Evolutionary conservation across 2,797 vertebrate species (phyloP), one percentile per base, ranked within the genome.

Genomic region (Phoebastria nigripes): DNA sequence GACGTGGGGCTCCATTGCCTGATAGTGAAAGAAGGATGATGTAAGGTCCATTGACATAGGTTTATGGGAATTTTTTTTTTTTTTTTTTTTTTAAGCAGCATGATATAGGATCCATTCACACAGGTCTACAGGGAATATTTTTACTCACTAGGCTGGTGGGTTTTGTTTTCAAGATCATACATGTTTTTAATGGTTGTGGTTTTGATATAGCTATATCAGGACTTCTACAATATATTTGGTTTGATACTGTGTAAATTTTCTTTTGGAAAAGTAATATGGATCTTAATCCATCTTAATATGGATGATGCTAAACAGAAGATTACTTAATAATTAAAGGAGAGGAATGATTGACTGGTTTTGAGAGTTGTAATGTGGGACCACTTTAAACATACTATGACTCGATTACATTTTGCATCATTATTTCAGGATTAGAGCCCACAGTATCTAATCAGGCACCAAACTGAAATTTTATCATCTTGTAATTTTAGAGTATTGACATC

Each of bases 1-100:
- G 63, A 19, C 0, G 0, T 28, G 33, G 22, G 22, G 15, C 26
- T 72, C 46, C 20, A 1, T 9, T 84, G 42, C 35, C 29, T 51
- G 12, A 8, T 26, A 7, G 46, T n/a, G 24, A 72, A 37, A 46
- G 67, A 24, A 79, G 42, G 21, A 5, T 21, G 59, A 28, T 19
- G 2, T 1, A 15, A 51, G 21, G 24, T 17, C 28, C 15, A 10
- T 31, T 13, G 25, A 11, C 19, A 6, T 1, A 29, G 14, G 15
- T 19, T 67, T 46, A 33, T 62, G 37, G 46, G 29, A 35, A 7
- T 18, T 25, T 3, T 47, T 51, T 11, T 29, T 3, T 52, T 52
- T 9, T 31, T 29, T 16, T 58, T 35, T 33, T 79, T 81, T 55
- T n/a, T 7, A 59, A 29, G 12, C 12, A 35, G 4, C 13, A 5